Evolutionary conservation across 2,797 vertebrate species (phyloP), one percentile per base, ranked within the genome.

Genomic region (Clarias platycephalus): DNA sequence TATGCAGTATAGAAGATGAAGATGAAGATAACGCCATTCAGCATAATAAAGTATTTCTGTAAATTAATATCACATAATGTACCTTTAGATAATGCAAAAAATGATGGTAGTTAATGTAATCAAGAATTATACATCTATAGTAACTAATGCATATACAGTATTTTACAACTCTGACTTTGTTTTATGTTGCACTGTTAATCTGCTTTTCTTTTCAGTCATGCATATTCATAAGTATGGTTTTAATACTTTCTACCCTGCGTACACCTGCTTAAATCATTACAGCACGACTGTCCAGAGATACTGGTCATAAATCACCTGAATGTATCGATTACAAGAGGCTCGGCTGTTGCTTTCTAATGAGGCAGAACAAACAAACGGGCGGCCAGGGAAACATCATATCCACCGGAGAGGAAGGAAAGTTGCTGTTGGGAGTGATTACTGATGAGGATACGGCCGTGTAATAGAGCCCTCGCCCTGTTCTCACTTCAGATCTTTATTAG

Each of bases 261-360:
- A 40, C 20, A 55, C 74, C 81, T 81, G 77, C 72, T 53, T 24
- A 82, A 87, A 64, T 78, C 75, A 62, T 68, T 82, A 84, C 22
- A 13, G 74, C 80, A 40, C 4, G 6, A 72, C 16, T 37, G 6
- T 81, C 66, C 57, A 62, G 55, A 82, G 86, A 70, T 34, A 34
- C 67, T 2, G 24, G 64, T 67, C 49, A 64, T 87, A 81, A 89
- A 87, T 87, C 84, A 86, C 71, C 6, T 53, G 28, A 57, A 63
- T 66, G 53, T 86, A 83, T 68, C 49, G 76, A 81, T 87, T 84
- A 53, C 78, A 75, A 37, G 18, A 67, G 80, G 44, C 64, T 31
- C 34, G 66, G 76, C 76, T 37, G 62, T 63, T 74, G 80, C 78
- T 68, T 71, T 76, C 79, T 81, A 80, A 87, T 72, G 84, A 87